Percentiles rank a stretch among this genome's conserved stretches.
phyloP scores from a whole-genome alignment of 2,113 vertebrate species.

The Rhinolophus ferrumequinum region DNA sequence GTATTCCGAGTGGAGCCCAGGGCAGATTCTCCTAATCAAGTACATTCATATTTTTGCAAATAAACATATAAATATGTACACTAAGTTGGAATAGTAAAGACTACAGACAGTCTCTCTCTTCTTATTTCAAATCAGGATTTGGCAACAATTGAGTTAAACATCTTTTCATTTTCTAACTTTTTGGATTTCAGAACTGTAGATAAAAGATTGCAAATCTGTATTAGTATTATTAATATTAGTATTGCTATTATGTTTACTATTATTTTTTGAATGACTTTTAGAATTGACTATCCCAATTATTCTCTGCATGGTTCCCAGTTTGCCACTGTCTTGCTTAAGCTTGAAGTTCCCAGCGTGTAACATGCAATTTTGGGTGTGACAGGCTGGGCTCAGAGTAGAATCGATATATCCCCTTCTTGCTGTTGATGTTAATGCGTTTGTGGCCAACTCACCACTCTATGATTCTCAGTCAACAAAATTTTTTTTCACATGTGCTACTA shows the following conservation, averaged over 20 bases:
- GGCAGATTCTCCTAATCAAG: neutral
- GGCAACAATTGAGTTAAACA: neutral
- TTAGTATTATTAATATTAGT: neutral
- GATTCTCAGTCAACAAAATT: neutral
- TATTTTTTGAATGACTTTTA: neutral
- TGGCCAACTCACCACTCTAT: neutral
- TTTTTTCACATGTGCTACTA: neutral
- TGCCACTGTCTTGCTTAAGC: neutral
- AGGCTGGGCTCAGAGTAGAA: neutral
- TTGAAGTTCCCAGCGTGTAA: neutral
- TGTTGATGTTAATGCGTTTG: neutral
- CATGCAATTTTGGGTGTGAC: neutral
- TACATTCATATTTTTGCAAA: neutral
- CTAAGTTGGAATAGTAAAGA: neutral
- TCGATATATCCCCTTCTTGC: neutral
- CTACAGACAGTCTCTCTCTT: neutral
- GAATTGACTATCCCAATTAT: neutral
- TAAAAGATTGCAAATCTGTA: neutral
- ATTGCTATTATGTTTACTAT: neutral
- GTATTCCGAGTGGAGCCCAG: neutral
- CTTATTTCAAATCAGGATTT: conserved; percentile 7
- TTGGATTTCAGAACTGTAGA: neutral
- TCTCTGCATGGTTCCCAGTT: neutral
- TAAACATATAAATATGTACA: neutral
- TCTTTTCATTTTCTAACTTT: neutral